Percentiles rank a stretch among this genome's conserved stretches.
phyloP scores from a whole-genome alignment of 2,113 vertebrate species.

The Apistogramma diplotaenia region DNA sequence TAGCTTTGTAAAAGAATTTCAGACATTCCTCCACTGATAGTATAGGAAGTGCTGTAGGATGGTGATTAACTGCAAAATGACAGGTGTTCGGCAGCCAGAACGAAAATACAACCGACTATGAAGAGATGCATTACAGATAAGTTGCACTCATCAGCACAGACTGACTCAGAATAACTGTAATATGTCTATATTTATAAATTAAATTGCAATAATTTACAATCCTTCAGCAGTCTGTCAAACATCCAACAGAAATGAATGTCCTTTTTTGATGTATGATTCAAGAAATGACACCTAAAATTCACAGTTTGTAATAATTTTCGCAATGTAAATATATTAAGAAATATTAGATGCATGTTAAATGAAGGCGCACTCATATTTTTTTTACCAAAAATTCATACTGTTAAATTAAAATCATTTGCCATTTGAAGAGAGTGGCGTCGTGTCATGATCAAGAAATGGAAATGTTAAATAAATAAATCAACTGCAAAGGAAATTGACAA shows the following conservation, averaged over 20 bases:
- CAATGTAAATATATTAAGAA: not conserved
- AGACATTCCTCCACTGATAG: no score
- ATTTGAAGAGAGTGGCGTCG: not conserved
- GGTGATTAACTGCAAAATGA: no score
- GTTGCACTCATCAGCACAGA: not conserved
- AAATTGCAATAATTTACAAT: not conserved
- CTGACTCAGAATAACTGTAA: not conserved
- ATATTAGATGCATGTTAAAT: not conserved
- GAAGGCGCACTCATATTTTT: not conserved
- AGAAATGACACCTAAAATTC: not conserved
- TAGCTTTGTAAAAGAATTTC: no score
- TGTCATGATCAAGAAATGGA: not conserved
- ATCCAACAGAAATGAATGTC: not conserved
- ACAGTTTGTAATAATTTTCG: no score
- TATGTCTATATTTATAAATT: not conserved
- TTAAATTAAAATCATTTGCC: not conserved
- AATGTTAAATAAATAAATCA: not conserved
- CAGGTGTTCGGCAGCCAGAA: no score
- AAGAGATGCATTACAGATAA: not conserved
- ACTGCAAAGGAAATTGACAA: not conserved
- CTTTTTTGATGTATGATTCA: not conserved
- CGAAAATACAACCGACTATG: no score
- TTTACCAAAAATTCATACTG: not conserved
- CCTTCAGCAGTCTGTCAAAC: not conserved
- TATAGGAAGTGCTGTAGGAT: no score